phyloP scores from a whole-genome alignment of 2,113 vertebrate genomes.

The Ursus arctos region DNA sequence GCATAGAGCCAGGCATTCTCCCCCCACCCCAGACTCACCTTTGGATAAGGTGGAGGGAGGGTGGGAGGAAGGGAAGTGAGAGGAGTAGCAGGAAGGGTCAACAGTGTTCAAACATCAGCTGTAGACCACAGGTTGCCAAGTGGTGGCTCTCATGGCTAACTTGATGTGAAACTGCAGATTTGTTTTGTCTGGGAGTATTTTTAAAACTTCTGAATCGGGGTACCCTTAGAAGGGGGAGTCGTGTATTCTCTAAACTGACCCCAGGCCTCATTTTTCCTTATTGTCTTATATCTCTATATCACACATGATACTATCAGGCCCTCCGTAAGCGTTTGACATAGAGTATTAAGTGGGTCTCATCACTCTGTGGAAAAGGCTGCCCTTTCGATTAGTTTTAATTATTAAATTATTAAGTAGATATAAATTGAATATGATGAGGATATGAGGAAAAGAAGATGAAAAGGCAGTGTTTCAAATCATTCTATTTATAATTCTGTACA shows the following conservation, averaged over 20 bases:
- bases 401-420: not conserved
- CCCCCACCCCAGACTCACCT: not conserved
- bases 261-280: not conserved
- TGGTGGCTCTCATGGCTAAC: not conserved
- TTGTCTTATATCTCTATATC: not conserved
- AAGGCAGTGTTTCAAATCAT: not conserved
- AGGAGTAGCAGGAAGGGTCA: not conserved
- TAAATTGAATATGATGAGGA: not conserved
- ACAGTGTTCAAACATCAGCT: not conserved
- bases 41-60: not conserved
- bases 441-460: not conserved
- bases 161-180: not conserved
- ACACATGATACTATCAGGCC: not conserved
- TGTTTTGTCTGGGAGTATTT: not conserved
- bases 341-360: not conserved
- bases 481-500: not conserved
- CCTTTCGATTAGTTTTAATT: slow-evolving; percentile 7
- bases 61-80: not conserved
- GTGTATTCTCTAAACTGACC: not conserved
- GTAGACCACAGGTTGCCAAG: not conserved
- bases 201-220: not conserved
- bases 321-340: not conserved
- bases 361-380: not conserved
- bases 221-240: not conserved
- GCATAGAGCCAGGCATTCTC: not conserved